Evolutionary conservation across 1,140 invertebrate genomes (phyloP).

Genomic region (Sycophila sp.): DNA sequence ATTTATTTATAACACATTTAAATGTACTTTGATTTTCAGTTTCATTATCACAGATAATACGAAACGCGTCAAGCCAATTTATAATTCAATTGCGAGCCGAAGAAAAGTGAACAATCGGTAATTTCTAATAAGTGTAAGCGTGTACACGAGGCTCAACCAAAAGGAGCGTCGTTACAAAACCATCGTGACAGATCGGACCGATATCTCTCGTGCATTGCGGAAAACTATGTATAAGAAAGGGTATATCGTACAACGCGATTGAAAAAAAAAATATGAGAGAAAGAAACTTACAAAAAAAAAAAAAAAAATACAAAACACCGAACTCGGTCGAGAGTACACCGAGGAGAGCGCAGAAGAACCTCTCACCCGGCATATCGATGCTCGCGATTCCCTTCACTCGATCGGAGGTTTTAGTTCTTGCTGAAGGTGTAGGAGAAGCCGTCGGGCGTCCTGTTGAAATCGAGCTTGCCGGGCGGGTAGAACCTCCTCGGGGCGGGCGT

Average conservation of each 20-base stretch:
- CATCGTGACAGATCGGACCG: too few relatives aligned
- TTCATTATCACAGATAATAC: conserved; percentile 17
- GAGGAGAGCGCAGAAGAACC: not conserved
- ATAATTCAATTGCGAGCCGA: too few relatives aligned
- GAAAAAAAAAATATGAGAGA: not conserved
- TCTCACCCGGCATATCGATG: not conserved
- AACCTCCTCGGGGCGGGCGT: conserved; percentile 77
- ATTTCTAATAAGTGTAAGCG: too few relatives aligned
- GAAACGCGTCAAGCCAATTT: not conserved
- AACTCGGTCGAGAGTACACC: too few relatives aligned
- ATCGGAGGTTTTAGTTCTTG: conserved; percentile 60
- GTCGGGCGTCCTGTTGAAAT: conserved; percentile 83
- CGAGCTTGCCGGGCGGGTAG: conserved; percentile 83
- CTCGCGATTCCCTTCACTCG: not conserved
- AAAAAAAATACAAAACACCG: too few relatives aligned
- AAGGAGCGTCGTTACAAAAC: not conserved
- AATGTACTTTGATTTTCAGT: conserved; percentile 11
- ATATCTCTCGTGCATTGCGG: not conserved
- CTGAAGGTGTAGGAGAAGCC: conserved; percentile 85
- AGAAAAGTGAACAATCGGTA: too few relatives aligned
- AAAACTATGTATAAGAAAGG: too few relatives aligned
- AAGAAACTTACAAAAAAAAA: not conserved
- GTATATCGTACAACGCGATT: not conserved
- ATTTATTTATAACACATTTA: not conserved
- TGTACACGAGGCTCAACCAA: not conserved